Evolutionary conservation across 2,888 invertebrate species (phyloP).

Genomic region (Leptopterna dolabrata): DNA sequence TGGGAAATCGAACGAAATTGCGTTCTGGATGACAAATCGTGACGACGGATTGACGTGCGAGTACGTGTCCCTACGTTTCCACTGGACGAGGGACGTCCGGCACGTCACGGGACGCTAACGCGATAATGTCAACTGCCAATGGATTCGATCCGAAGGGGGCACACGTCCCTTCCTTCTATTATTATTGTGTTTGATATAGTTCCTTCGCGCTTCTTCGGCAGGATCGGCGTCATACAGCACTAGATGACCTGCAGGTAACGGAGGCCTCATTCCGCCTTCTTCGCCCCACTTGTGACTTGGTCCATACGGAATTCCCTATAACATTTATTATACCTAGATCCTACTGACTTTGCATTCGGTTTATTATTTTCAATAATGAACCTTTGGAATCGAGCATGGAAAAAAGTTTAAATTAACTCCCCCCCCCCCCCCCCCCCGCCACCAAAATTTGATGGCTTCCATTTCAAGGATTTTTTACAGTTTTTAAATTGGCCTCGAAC

Average conservation of each 20-base stretch:
- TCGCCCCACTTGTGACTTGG: not conserved
- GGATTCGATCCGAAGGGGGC: constrained; percentile 41
- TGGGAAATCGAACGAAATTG: constrained; percentile 47
- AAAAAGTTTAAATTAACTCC: no score
- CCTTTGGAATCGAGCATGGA: no score
- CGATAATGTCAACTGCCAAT: constrained; percentile 53
- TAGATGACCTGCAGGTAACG: not conserved
- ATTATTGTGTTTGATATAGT: constrained; percentile 14
- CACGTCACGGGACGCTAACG: constrained; percentile 46
- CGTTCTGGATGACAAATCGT: constrained; percentile 42
- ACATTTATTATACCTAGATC: no score
- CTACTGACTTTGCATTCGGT: no score
- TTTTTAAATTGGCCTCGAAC: no score
- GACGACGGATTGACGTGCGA: constrained; percentile 33
- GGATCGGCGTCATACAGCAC: constrained; percentile 1
- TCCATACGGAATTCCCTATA: no score
- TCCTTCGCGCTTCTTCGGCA: not conserved
- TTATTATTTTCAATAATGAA: no score
- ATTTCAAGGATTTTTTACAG: no score
- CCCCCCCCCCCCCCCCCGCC: no score
- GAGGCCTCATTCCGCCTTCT: not conserved
- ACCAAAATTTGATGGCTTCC: no score
- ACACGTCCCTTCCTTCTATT: constrained; percentile 36
- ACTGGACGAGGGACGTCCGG: not conserved
- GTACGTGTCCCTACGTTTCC: constrained; percentile 37